Evolutionary conservation across 30 jellyfish, hydroid and myxozoan genomes (phyloP).

Genomic region (Euphysa ruthae): DNA sequence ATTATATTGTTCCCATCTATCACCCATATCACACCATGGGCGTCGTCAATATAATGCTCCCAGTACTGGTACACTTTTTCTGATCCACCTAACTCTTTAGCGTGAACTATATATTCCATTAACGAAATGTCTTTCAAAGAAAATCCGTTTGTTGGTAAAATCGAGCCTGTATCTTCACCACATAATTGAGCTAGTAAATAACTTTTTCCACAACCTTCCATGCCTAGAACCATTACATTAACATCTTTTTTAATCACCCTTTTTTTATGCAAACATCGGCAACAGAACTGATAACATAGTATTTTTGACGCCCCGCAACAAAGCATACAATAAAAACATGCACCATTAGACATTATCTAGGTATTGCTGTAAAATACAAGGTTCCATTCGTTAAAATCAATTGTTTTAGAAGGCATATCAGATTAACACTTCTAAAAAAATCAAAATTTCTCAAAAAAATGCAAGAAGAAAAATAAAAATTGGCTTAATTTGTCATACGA

Average conservation of each 20-base stretch:
- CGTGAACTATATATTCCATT: slow-evolving; percentile 2
- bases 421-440: too few species aligned
- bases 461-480: too few species aligned
- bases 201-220: slow-evolving; percentile 23
- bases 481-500: too few species aligned
- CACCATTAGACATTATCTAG: slow-evolving; percentile 1
- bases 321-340: slow-evolving; percentile 13
- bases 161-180: slow-evolving; percentile 2
- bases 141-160: slow-evolving; percentile 26
- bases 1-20: slow-evolving; percentile 4
- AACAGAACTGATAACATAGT: slow-evolving; percentile 28
- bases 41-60: slow-evolving; percentile 12
- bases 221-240: slow-evolving; percentile 11
- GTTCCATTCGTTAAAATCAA: too few species aligned
- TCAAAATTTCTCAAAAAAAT: too few species aligned
- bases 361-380: too few species aligned
- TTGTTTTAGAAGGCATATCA: too few species aligned
- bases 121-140: slow-evolving; percentile 27
- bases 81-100: slow-evolving; percentile 32
- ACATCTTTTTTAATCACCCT: background rate
- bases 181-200: slow-evolving; percentile 24
- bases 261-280: slow-evolving; percentile 30
- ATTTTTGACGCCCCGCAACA: slow-evolving; percentile 25
- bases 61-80: slow-evolving; percentile 13
- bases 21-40: slow-evolving; percentile 20